Conservation (phyloP, 2,888 invertebrate species). For the Monoplex corrugatus region DNA sequence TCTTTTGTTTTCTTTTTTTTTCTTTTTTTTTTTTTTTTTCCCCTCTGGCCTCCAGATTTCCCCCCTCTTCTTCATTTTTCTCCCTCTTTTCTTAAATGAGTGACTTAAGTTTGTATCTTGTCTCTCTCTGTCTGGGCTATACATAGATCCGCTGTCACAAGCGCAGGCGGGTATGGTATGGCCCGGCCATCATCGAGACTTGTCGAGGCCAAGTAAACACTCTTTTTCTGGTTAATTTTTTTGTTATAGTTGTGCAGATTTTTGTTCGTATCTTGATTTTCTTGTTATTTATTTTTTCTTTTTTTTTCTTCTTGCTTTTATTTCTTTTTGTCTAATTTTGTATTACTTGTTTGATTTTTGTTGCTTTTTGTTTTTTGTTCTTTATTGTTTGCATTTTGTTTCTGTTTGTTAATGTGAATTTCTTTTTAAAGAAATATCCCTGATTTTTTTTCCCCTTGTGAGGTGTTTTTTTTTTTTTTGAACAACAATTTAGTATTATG, state of each 20-base stretch:
- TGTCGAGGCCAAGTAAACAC: slow-evolving; percentile 47
- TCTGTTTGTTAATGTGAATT: too few relatives aligned
- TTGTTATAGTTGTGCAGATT: too few relatives aligned
- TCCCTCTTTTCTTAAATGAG: not conserved
- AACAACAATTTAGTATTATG: too few relatives aligned
- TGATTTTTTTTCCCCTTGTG: too few relatives aligned
- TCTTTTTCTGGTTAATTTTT: not conserved
- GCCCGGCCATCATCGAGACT: slow-evolving; percentile 47
- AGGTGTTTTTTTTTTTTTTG: too few relatives aligned
- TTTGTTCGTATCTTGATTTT: not conserved
- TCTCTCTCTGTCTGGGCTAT: slow-evolving; percentile 12
- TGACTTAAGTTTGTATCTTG: not conserved
- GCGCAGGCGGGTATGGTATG: slow-evolving; percentile 47
- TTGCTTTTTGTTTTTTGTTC: not conserved
- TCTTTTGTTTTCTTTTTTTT: not conserved
- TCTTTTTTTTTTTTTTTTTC: not conserved
- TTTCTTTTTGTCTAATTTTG: not conserved
- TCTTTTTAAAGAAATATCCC: too few relatives aligned
- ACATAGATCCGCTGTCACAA: slow-evolving; percentile 45
- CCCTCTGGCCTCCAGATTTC: too few relatives aligned
- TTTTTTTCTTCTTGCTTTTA: not conserved
- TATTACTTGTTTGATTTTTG: not conserved
- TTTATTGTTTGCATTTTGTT: not conserved
- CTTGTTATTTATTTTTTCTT: too few relatives aligned
- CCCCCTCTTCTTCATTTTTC: not conserved